Base-by-base conservation (phyloP, 2,797 vertebrate species). In the Diplodus puntazzo region DNA sequence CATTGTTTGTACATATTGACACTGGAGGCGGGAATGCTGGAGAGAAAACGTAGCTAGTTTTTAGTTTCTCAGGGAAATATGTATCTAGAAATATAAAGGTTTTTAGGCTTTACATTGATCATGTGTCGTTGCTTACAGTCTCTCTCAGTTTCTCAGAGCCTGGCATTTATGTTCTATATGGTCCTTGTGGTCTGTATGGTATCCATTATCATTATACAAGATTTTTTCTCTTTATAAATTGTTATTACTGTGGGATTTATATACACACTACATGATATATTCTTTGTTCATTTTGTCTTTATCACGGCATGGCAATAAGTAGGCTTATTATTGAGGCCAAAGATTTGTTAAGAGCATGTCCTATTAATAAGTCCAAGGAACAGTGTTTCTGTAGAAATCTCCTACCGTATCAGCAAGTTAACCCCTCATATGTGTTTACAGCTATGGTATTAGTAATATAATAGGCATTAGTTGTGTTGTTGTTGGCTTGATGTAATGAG, bases 371-470 rank as follows among this genome's bases (percentile, higher is more conserved):
- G 25, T 53, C 2, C 14, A 17, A 49, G 17, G 11, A 68, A 58
- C 52, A 39, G 52, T 43, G 20, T 45, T 53, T 20, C 14, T 52
- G 67, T 42, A 55, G 49, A 8, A n/a, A 43, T 39, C 20, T 62
- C 25, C n/a, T 45, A 16, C 8, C 58, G 69, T 16, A 39, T 23
- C 48, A 39, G 13, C 25, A 60, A 42, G 42, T 72, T 21, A 45
- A 46, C 54, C 72, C 20, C 20, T 39, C 34, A 46, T 53, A 45
- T 42, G 46, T 63, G 64, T 66, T 75, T 27, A 60, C 42, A 71
- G 68, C 73, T n/a, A 0, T 25, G 23, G 4, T 52, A 61, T 23
- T 50, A 57, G 39, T 65, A 58, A 52, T 43, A 68, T 60, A 14
- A 50, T 3, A 48, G 39, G 11, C 63, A 49, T 10, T 57, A 34